phyloP scores from a whole-genome alignment of 2,797 vertebrate genomes.

The Paguma larvata region DNA sequence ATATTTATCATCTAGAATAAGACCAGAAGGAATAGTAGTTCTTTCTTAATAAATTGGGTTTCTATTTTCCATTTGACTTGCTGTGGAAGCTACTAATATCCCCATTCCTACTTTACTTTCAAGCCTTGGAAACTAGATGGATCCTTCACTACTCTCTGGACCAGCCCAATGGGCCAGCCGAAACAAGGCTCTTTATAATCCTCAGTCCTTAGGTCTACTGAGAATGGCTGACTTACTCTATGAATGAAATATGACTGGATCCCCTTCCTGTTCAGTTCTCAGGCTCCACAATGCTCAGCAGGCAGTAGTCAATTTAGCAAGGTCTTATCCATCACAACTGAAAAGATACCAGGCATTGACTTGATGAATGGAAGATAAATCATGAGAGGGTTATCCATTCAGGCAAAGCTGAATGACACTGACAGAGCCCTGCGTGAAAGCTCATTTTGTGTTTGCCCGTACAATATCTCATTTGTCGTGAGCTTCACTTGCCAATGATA shows the following conservation, averaged over 20 bases:
- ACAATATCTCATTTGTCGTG: constrained; percentile 87
- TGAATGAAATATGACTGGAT: constrained; percentile 81
- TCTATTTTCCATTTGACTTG: background rate
- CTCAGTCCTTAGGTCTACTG: constrained; percentile 49
- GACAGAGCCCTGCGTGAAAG: constrained; percentile 87
- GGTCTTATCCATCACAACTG: constrained; percentile 88
- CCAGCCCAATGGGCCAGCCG: background rate
- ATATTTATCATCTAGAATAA: background rate
- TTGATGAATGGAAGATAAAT: constrained; percentile 91
- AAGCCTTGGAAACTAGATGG: constrained; percentile 18
- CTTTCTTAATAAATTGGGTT: background rate
- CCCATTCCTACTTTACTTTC: constrained; percentile 29
- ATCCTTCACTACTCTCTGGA: constrained; percentile 11
- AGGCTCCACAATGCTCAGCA: constrained; percentile 89
- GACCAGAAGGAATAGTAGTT: background rate
- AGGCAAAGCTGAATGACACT: constrained; percentile 88
- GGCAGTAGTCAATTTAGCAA: constrained; percentile 89
- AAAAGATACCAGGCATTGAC: constrained; percentile 87
- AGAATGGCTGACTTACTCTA: constrained; percentile 73
- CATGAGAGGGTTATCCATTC: constrained; percentile 88
- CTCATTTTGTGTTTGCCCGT: constrained; percentile 88
- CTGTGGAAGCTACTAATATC: background rate
- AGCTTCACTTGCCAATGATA: constrained; percentile 85
- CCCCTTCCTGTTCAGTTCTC: constrained; percentile 85
- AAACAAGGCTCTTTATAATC: constrained; percentile 64